These are phyloP conservation scores for Metopolophium dirhodum DNA, from an alignment of 1,140 invertebrate species.

Conservation along the genomic window DNA sequence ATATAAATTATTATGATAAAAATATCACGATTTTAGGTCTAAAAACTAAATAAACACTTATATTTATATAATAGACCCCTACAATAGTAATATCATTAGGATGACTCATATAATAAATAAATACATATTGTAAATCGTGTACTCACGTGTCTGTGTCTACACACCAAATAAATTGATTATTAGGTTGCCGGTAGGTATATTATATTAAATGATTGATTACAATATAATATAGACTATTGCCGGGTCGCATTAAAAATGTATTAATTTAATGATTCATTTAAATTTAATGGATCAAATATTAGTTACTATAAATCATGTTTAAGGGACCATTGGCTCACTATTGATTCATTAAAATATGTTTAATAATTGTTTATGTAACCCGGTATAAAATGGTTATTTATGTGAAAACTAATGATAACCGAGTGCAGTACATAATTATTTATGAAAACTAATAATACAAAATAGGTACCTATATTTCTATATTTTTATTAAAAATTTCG, in stretches of 20 bases:
- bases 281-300: neutral
- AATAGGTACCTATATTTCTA: neutral
- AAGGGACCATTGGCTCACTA: too few species aligned
- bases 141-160: neutral
- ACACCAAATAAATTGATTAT: neutral
- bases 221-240: neutral
- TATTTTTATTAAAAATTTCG: neutral
- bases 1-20: neutral
- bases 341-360: neutral
- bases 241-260: neutral
- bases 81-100: neutral
- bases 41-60: neutral
- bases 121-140: neutral
- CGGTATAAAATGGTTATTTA: neutral
- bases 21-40: neutral
- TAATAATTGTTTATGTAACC: neutral
- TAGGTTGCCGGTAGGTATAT: neutral
- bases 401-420: neutral
- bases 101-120: neutral
- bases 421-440: too few species aligned
- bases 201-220: neutral
- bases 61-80: neutral
- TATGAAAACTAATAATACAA: too few species aligned
- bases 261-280: neutral
- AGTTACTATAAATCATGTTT: too few species aligned